Base-by-base conservation (phyloP, 2,113 vertebrate species). In the Chaetura pelagica region DNA sequence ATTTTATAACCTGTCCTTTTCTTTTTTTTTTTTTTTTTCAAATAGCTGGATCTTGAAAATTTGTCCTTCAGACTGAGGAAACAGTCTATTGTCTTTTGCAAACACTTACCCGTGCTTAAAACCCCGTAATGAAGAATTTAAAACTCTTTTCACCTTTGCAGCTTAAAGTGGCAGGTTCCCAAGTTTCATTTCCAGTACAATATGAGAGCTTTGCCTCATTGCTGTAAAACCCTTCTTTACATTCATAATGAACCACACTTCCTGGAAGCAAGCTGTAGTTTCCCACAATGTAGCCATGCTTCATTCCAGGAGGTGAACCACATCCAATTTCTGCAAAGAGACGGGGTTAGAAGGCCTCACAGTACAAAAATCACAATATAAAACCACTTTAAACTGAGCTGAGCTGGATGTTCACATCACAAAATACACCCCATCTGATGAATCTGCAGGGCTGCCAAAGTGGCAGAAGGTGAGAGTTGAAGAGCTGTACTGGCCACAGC, bases 261-360 rank as follows among this genome's bases (percentile, higher is more conserved):
- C 97, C 98, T 38, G 87, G 91, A 3, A 76, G 78, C 16, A 89
- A 87, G 55, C 97, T 97, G 82, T 97, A 98, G 91, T 97, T 98
- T n/a, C 97, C 97, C 42, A 97, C 40, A 23, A 97, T 78, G 46
- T 97, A 96, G 74, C 97, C 97, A 35, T 96, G 75, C 38, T 92
- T 77, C 86, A 98, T 96, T 78, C 97, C 94, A 48, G 97, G 98
- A 88, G 97, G 97, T 15, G 84, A 74, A 34, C 97, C 96, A 84
- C 98, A 98, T 73, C 95, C 79, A n/a, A 97, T 95, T 97, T 97
- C 98, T 98, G 95, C 89, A 97, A 88, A 68, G 44, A 93, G 68
- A 95, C 38, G 35, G 64, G 12, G 44, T 75, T 52, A 32, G 55
- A 51, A 83, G 42, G 87, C 77, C 81, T 92, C 59, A 72, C 17